Percentiles rank a stretch among this genome's conserved stretches.
These are phyloP conservation scores for Nematopogon swammerdamellus DNA, from an alignment of 2,888 invertebrate species.

Conservation along the genomic window DNA sequence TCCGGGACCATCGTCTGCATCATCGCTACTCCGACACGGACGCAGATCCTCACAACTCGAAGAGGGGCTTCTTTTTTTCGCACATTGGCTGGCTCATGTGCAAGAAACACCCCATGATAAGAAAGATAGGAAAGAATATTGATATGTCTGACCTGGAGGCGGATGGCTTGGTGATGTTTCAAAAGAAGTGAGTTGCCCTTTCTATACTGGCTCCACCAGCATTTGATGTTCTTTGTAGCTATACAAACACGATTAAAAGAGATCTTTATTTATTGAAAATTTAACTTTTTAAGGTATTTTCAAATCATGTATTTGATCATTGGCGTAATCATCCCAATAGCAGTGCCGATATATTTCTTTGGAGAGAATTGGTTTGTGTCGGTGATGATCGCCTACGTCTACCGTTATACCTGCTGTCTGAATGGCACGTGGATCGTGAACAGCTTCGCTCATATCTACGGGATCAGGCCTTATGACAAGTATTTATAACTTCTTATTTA, in stretches of 20 bases:
- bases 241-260: no score
- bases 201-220: no score
- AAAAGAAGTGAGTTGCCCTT: conserved; percentile 74
- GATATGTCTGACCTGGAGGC: conserved; percentile 72
- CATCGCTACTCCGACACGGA: conserved; percentile 67
- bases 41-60: conserved; percentile 77
- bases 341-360: conserved; percentile 66
- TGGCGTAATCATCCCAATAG: conserved; percentile 59
- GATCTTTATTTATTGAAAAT: background rate
- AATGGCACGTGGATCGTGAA: conserved; percentile 82
- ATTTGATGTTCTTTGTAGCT: background rate
- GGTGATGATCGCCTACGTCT: conserved; percentile 58
- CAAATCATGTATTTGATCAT: conserved; percentile 54
- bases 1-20: no score
- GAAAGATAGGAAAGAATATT: conserved; percentile 61
- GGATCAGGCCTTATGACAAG: conserved; percentile 74
- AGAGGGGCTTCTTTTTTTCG: conserved; percentile 81
- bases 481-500: no score
- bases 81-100: conserved; percentile 85
- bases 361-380: conserved; percentile 61
- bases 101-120: conserved; percentile 75
- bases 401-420: conserved; percentile 61
- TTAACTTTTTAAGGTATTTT: conserved; percentile 64
- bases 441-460: conserved; percentile 76
- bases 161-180: conserved; percentile 71